These are phyloP conservation scores for Tridacna gigas DNA, from an alignment of 2,888 invertebrate species.

Conservation along the genomic window DNA sequence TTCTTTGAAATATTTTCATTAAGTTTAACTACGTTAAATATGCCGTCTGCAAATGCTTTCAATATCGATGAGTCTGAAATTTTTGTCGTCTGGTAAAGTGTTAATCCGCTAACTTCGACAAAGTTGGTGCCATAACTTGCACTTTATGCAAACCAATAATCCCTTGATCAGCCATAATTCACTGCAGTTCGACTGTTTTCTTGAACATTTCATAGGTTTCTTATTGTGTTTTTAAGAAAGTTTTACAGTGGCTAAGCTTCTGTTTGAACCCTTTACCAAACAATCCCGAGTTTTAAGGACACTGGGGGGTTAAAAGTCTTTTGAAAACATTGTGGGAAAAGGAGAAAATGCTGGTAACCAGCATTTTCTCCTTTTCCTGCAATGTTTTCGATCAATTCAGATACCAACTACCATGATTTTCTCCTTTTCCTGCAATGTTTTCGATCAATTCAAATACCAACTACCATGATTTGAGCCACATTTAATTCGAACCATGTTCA, in stretches of 20 bases:
- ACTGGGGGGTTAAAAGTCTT: neutral
- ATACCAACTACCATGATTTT: neutral
- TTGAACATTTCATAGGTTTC: constrained; percentile 9
- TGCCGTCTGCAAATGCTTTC: no score
- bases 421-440: neutral
- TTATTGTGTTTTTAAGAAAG: neutral
- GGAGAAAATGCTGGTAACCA: neutral
- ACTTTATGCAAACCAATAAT: constrained; percentile 10
- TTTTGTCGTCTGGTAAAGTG: neutral
- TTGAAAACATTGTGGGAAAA: neutral
- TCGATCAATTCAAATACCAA: no score
- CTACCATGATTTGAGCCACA: no score
- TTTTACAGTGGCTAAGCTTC: no score
- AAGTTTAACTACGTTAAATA: neutral
- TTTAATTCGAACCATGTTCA: no score
- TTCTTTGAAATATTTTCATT: no score
- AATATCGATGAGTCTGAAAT: neutral
- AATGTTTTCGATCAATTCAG: neutral
- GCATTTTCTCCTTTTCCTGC: neutral
- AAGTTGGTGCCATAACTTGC: constrained; percentile 11
- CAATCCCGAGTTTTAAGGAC: no score
- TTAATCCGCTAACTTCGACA: neutral
- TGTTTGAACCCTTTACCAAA: no score
- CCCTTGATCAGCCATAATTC: neutral
- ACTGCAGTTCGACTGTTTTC: neutral